Evolutionary conservation across 1,140 invertebrate genomes (phyloP), one percentile per base, ranked within the genome.

Genomic region (Adelges cooleyi): DNA sequence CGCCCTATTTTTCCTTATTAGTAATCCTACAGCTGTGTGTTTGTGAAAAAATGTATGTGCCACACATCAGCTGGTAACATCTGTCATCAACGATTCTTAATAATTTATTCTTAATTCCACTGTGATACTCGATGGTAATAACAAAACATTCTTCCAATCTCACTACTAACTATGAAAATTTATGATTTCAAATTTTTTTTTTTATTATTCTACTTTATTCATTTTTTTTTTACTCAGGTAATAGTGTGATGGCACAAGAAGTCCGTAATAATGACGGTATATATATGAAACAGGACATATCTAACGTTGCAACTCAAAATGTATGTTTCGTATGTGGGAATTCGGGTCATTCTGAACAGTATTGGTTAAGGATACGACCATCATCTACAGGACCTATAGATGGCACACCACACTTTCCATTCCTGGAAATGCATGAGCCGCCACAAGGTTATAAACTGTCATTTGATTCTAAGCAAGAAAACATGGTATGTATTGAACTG

Each of bases 281-380:
- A 17, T 62, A 62, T 6, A 15, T 29, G 20, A 62, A 44, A 22
- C 56, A 62, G 33, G 38, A 62, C 5, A 20, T 17, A 1, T 48
- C 56, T 18, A 44, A 5, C 25, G 15, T 40, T n/a, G 20, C 23
- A 20, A 15, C 62, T 38, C 65, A 52, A 48, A 68, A 69, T 42
- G 71, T 86, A 65, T 94, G 91, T 77, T 93, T 90, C 76, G 89
- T 93, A 15, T 94, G 91, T 77, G 89, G 90, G 27, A 85, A 84
- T 65, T 76, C 80, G 17, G 81, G 83, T 67, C 84, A 86, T 71
- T 78, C 80, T 42, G 85, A 88, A 52, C 81, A 82, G 68, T 86
- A 82, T 74, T 81, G 81, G 71, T 72, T 90, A 25, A 78, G 84
- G 69, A 80, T 83, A 17, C 86, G 86, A 71, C 82, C 84, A 15